Conservation (phyloP, 2,797 vertebrate species). For the Propithecus perrieri region DNA sequence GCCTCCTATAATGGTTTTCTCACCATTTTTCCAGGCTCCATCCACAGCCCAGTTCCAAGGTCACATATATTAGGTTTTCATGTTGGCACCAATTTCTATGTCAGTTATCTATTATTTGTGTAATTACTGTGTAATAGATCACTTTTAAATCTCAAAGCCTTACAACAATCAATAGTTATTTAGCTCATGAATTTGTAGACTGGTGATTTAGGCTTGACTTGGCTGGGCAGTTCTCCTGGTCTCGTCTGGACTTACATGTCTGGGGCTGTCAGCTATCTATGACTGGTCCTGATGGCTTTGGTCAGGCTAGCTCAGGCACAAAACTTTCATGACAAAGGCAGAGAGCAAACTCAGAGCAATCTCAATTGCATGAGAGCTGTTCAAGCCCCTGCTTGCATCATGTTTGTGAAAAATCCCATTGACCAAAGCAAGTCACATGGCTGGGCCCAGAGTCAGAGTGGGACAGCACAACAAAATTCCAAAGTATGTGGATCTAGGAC, state of each 20-base stretch:
- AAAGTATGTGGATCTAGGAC: background rate
- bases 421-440: background rate
- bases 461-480: background rate
- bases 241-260: background rate
- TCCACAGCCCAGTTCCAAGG: background rate
- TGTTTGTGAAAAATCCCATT: background rate
- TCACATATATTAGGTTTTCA: background rate
- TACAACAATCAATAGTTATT: background rate
- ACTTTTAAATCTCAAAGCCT: background rate
- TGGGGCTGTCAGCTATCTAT: background rate
- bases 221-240: background rate
- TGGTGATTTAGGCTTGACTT: background rate
- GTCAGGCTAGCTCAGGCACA: background rate
- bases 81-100: background rate
- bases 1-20: background rate
- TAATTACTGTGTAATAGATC: background rate
- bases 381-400: background rate
- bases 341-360: background rate
- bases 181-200: background rate
- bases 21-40: background rate
- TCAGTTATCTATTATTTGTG: background rate
- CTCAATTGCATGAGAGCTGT: background rate
- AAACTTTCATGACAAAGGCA: background rate
- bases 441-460: background rate
- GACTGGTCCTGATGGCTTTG: background rate